Conservation (phyloP, 1,140 invertebrate species). For the Drosophila varians region DNA sequence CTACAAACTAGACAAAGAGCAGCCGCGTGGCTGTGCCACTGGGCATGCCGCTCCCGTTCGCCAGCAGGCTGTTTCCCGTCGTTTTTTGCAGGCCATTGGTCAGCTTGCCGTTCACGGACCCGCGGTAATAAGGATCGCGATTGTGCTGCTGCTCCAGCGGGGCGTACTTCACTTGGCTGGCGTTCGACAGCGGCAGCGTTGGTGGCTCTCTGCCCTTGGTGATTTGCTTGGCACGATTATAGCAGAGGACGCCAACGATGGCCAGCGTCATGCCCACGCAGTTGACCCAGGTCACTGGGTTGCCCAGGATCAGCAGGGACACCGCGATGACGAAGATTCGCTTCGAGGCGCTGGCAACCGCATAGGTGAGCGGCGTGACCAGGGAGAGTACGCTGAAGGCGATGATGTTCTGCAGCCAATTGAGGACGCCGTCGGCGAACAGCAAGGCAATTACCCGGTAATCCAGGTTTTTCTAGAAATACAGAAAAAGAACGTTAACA, state of each 20-base stretch:
- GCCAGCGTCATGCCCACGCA: conserved; percentile 96
- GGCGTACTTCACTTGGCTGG: conserved; percentile 66
- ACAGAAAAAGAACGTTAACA: neutral
- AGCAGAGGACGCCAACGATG: conserved; percentile 94
- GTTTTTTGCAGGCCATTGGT: conserved; percentile 56
- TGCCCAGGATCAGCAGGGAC: conserved; percentile 94
- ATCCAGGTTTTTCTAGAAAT: conserved; percentile 83
- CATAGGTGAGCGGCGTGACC: conserved; percentile 96
- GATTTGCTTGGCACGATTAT: conserved; percentile 87
- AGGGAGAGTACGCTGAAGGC: conserved; percentile 96
- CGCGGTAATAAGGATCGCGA: conserved; percentile 63
- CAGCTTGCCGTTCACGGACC: conserved; percentile 53
- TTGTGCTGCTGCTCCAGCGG: conserved; percentile 54
- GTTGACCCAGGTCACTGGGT: conserved; percentile 95
- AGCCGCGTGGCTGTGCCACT: conserved; percentile 68
- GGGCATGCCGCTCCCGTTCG: conserved; percentile 70
- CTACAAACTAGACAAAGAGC: conserved; percentile 75
- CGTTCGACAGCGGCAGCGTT: conserved; percentile 51
- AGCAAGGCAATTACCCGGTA: conserved; percentile 87
- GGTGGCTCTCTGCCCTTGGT: conserved; percentile 49
- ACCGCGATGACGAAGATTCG: conserved; percentile 96
- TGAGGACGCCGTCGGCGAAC: conserved; percentile 93
- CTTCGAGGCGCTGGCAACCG: conserved; percentile 98
- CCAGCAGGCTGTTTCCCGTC: conserved; percentile 65
- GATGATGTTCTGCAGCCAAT: conserved; percentile 97